Base-by-base conservation (phyloP, 2,113 vertebrate species). In the Paedocypris sp. region DNA sequence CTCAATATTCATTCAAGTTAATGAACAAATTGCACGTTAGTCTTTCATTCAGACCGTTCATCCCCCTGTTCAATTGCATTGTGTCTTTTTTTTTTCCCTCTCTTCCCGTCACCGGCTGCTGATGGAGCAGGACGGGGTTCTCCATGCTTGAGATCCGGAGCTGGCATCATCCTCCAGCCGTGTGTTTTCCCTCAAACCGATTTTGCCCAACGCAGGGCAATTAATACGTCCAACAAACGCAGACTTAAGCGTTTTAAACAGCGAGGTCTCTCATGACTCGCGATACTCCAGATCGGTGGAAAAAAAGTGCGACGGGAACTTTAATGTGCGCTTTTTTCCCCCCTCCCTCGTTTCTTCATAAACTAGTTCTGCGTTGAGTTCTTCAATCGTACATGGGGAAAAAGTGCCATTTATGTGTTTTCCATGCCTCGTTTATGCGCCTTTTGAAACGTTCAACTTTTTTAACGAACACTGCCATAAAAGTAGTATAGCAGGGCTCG, bases 211-310 rank as follows among this genome's bases (percentile, higher is more conserved):
- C 13, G 3, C 29, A 38, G 18, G n/a, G 41, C 64, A 67, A 71
- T 64, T 49, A 67, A 60, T 56, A 48, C 60, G 48, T 60, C 60
- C 35, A 64, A 67, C 52, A 60, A 67, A 67, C 64, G 67, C 53
- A 8, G 35, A 60, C 54, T 32, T 43, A 67, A 64, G 36, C 57
- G 33, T 20, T 46, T 61, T 56, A 56, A 64, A 47, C 31, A 41
- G 25, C 4, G 13, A 50, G 43, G 41, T 45, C 53, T 71, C 57
- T 64, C 20, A 35, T 22, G 31, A n/a, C 49, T 67, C 29, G 20
- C 46, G 38, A 62, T 15, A 66, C 48, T 33, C 52, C 1, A 20
- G 47, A 9, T 18, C 10, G 31, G 26, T 16, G 12, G 29, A 23
- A 49, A 15, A 38, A 35, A 58, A 66, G 16, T 9, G 38, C 6